Base-by-base conservation (phyloP, 2,113 vertebrate genomes). In the Atlantisia rogersi region DNA sequence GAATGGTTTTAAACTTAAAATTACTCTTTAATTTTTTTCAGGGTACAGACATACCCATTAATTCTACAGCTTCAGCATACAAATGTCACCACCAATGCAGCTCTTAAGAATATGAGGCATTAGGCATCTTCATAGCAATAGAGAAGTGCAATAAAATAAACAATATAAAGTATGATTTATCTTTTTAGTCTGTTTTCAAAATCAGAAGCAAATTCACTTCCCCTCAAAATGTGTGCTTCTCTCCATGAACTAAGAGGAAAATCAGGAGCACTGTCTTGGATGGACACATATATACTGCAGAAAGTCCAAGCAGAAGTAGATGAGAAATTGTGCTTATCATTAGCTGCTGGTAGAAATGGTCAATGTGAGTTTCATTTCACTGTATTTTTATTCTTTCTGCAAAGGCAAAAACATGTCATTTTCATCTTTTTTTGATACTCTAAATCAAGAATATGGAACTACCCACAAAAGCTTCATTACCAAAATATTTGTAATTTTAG, bases 341-440 rank as follows among this genome's bases (percentile, higher is more conserved):
- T 1, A 32, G 10, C 2, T 64, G 9, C 12, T 58, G 18, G 6
- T 39, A 78, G 15, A 79, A 89, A 48, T 55, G 7, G 4, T 37
- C 22, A 60, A 6, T 2, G 12, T 17, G 3, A 44, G 3, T 46
- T 46, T 79, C 8, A 3, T n/a, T 60, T 42, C 22, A 48, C 2
- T 24, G 4, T 10, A 6, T 9, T 44, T 62, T 56, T 12, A 0
- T 48, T n/a, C 15, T 19, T 48, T 25, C 13, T 35, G 3, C 3
- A 42, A 68, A 69, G 5, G 9, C 0, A 56, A 42, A 56, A 50
- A 8, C 14, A 12, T 1, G 0, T 1, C 0, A 8, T 37, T 77
- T 40, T 11, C 28, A 37, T 69, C 1, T 68, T 74, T 50, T 1
- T 1, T 52, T 9, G 46, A 58, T 67, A 1, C 3, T 2, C 4